Evolutionary conservation across 2,888 invertebrate genomes (phyloP), one percentile per base, ranked within the genome.

Genomic region (Drosophila anomelani): DNA sequence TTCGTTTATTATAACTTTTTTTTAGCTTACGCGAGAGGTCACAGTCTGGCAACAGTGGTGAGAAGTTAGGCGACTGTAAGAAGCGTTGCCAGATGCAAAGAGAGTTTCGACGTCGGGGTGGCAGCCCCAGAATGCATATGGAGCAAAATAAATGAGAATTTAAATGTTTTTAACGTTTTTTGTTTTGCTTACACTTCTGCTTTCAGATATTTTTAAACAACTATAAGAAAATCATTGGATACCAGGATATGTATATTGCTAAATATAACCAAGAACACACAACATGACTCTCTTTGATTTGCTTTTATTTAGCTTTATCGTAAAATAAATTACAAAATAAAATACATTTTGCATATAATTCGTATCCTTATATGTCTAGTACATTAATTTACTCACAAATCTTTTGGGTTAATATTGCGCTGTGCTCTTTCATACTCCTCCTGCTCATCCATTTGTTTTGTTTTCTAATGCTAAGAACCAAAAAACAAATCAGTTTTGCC

Each of bases 251-350:
- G 34, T 34, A 4, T 34, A 34, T 12, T 34, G 34, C 12, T 34
- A 1, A 10, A 12, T 34, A 34, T 10, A 34, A 10, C 4, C 34
- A 34, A 34, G 2, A 34, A 10, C 10, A 10, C 29, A 47, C 46
- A 29, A 10, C 0, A 29, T 6, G 2, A 20, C 34, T 43, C 20
- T 71, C 78, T 77, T 78, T 84, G 77, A 78, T 75, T 84, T 75
- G 71, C 61, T 86, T 88, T 84, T 87, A 77, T 85, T 88, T 77
- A 72, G 76, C 82, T 64, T 71, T 81, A 78, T 77, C 79, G 81
- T 89, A 88, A 88, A 88, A 89, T 85, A 86, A 90, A 85, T 89
- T 89, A 88, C 77, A 88, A 88, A 89, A 88, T 88, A 89, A 88
- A 88, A 88, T 85, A 80, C 78, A 77, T 75, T 78, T 85, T 77